Evolutionary conservation across 2,113 vertebrate species (phyloP).

Genomic region (Axis porcinus): DNA sequence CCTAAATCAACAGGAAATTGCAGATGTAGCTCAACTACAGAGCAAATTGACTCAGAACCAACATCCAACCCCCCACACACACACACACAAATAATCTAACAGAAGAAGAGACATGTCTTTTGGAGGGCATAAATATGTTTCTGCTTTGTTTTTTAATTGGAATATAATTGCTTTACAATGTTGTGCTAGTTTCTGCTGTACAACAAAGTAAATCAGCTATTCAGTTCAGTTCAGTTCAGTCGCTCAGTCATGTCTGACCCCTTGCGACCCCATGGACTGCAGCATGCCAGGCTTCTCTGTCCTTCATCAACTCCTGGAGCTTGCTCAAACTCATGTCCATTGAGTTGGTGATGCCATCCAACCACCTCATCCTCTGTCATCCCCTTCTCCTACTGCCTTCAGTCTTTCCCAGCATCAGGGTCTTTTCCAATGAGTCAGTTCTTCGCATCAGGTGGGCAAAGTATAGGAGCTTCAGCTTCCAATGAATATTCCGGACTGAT

Average conservation of each 20-base stretch:
- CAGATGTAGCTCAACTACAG: neutral
- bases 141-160: neutral
- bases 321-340: neutral
- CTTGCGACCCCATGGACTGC: neutral
- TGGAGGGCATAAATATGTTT: neutral
- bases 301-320: neutral
- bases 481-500: neutral
- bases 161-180: neutral
- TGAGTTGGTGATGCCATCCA: neutral
- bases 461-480: neutral
- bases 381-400: neutral
- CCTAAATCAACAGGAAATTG: neutral
- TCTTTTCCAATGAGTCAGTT: neutral
- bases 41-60: neutral
- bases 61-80: neutral
- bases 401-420: neutral
- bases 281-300: neutral
- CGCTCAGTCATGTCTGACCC: neutral
- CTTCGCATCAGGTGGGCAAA: neutral
- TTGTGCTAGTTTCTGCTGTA: neutral
- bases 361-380: neutral
- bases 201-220: neutral
- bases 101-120: neutral
- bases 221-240: neutral
- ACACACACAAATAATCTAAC: neutral